Percentiles rank a stretch among this genome's conserved stretches.
Evolutionary conservation across 2,797 vertebrate genomes (phyloP).

Genomic region (Sebastes goodei): DNA sequence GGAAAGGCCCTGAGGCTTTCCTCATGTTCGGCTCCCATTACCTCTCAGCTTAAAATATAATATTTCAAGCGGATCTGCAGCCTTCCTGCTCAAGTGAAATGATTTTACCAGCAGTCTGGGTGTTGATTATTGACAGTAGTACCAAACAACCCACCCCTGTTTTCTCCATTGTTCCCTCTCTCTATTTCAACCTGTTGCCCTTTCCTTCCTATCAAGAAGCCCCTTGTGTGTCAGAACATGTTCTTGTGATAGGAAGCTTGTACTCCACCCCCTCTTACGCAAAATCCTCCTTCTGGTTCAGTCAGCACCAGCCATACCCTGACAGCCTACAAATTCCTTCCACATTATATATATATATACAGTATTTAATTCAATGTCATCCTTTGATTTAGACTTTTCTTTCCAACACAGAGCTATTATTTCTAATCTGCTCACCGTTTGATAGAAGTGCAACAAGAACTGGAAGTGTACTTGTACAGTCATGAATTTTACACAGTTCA

Average conservation of each 20-base stretch:
- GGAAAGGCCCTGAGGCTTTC: not conserved
- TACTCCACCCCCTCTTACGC: constrained; percentile 32
- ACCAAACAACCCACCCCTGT: not conserved
- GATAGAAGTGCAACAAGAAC: not conserved
- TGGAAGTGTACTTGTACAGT: constrained; percentile 19
- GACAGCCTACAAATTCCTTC: constrained; percentile 67
- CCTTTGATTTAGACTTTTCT: constrained; percentile 15
- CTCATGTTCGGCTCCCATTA: not conserved
- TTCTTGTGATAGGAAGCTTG: constrained; percentile 51
- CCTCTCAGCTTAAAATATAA: not conserved
- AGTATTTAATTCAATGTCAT: constrained; percentile 31
- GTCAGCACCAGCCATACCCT: constrained; percentile 61
- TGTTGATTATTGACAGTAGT: constrained; percentile 22
- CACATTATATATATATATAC: constrained; percentile 10
- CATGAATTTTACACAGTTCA: constrained; percentile 20
- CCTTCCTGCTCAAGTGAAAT: not conserved
- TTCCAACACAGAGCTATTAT: constrained; percentile 19
- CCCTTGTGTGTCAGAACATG: constrained; percentile 66
- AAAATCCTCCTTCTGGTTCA: constrained; percentile 43
- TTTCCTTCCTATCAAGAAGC: constrained; percentile 50
- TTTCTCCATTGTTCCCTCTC: constrained; percentile 20
- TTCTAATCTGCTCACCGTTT: constrained; percentile 5
- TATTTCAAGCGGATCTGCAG: not conserved
- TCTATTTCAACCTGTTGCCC: not conserved
- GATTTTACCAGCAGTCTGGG: not conserved